Evolutionary conservation across 2,888 invertebrate genomes (phyloP), one percentile per base, ranked within the genome.

Genomic region (Cephalotes varians): DNA sequence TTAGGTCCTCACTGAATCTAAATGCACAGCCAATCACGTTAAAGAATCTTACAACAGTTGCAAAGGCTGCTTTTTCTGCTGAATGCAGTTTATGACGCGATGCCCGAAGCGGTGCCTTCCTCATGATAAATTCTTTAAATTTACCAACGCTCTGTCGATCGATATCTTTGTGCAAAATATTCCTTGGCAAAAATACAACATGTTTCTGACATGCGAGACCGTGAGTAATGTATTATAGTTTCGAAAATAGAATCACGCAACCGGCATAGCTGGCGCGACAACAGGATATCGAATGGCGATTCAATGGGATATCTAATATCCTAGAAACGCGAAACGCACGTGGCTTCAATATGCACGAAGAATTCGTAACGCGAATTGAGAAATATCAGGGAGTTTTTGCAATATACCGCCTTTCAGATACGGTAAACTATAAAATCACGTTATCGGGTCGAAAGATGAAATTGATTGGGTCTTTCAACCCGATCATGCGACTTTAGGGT

Each of bases 301-400:
- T 77, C 73, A 44, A 71, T 62, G 80, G 77, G 83, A 87, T 87
- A 88, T 89, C 82, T 82, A 84, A 86, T 89, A 87, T 89, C 86
- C 86, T 47, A 58, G 81, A 88, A 85, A 82, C 21, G 9, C n/a
- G 1, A 18, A 79, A 81, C 82, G 12, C 51, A 21, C 54, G n/a
- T 51, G 7, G 12, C 51, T 69, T 54, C 56, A 31, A 71, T 44
- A 71, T 10, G n/a, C 18, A 56, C 28, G 2, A 77, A 69, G 31
- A 44, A 69, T 69, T 77, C 21, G 18, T n/a, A 21, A 67, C 34
- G 18, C 28, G 12, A 54, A 54, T 31, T 54, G 2, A 56, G 37
- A 44, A 69, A 40, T 56, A 69, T n/a, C n/a, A n/a, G n/a, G n/a
- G n/a, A n/a, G n/a, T n/a, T n/a, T n/a, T n/a, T n/a, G n/a, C n/a